Evolutionary conservation across 1,140 invertebrate species (phyloP).

Genomic region (Caenorhabditis latens): DNA sequence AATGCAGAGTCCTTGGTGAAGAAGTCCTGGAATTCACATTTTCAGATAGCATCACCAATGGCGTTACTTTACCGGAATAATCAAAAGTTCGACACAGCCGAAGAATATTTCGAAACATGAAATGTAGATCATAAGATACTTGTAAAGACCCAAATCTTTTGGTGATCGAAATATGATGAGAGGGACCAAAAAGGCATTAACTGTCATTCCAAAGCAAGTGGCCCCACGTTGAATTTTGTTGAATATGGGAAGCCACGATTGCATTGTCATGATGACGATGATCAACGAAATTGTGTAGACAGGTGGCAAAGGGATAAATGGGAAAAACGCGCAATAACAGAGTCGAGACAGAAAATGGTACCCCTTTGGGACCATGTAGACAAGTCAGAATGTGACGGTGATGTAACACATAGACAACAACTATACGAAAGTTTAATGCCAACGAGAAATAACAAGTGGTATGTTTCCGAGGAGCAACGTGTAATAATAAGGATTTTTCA

Average conservation of each 20-base stretch:
- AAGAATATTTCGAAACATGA: slow-evolving; percentile 21
- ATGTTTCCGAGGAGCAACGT: too few species aligned
- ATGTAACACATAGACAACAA: too few species aligned
- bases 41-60: too few species aligned
- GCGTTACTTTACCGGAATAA: neutral
- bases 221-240: neutral
- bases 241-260: neutral
- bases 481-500: too few species aligned
- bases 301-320: too few species aligned
- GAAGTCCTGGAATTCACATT: neutral
- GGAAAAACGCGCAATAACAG: too few species aligned
- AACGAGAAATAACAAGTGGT: too few species aligned
- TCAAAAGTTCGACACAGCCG: neutral
- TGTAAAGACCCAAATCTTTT: slow-evolving; percentile 16
- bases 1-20: slow-evolving; percentile 26
- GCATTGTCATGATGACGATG: neutral
- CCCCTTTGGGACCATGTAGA: too few species aligned
- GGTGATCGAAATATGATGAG: neutral
- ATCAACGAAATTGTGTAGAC: too few species aligned
- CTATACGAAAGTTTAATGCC: too few species aligned
- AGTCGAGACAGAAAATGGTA: too few species aligned
- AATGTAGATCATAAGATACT: slow-evolving; percentile 28
- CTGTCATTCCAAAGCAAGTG: slow-evolving; percentile 4
- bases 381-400: too few species aligned
- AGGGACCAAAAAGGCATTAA: neutral